phyloP scores from a whole-genome alignment of 2,888 invertebrate species.

The Elegia similella region DNA sequence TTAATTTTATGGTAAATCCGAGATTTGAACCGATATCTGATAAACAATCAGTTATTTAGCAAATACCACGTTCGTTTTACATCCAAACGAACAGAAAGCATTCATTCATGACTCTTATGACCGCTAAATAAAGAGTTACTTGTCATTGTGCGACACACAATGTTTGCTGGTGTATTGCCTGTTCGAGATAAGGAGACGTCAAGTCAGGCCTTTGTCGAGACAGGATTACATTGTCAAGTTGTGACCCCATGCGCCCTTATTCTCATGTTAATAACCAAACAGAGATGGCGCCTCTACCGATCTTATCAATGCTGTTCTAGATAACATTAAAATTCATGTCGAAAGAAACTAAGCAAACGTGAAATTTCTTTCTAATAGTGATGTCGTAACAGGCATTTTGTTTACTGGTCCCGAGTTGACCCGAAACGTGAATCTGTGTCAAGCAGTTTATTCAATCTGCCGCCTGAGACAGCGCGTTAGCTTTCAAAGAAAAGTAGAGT shows the following conservation, averaged over 20 bases:
- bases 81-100: slow-evolving; percentile 22
- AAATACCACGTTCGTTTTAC: slow-evolving; percentile 32
- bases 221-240: slow-evolving; percentile 66
- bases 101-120: slow-evolving; percentile 22
- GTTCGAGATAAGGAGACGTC: slow-evolving; percentile 60
- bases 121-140: slow-evolving; percentile 31
- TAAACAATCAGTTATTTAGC: slow-evolving; percentile 30
- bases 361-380: slow-evolving; percentile 44
- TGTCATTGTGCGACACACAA: slow-evolving; percentile 31
- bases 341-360: slow-evolving; percentile 14
- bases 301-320: slow-evolving; percentile 41
- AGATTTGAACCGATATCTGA: too few species aligned
- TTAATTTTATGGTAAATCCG: too few species aligned
- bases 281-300: slow-evolving; percentile 58
- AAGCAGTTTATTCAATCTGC: slow-evolving; percentile 82
- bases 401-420: slow-evolving; percentile 67
- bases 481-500: slow-evolving; percentile 44
- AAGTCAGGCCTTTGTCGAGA: slow-evolving; percentile 68
- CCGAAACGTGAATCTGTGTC: slow-evolving; percentile 80
- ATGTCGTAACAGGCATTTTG: slow-evolving; percentile 73
- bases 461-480: slow-evolving; percentile 52
- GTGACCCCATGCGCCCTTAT: slow-evolving; percentile 52
- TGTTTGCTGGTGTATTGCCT: slow-evolving; percentile 37
- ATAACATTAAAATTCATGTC: slow-evolving; percentile 16
- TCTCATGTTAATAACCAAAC: slow-evolving; percentile 63